Base-by-base conservation (phyloP, 1,140 invertebrate genomes). In the Neotoxoptera formosana region DNA sequence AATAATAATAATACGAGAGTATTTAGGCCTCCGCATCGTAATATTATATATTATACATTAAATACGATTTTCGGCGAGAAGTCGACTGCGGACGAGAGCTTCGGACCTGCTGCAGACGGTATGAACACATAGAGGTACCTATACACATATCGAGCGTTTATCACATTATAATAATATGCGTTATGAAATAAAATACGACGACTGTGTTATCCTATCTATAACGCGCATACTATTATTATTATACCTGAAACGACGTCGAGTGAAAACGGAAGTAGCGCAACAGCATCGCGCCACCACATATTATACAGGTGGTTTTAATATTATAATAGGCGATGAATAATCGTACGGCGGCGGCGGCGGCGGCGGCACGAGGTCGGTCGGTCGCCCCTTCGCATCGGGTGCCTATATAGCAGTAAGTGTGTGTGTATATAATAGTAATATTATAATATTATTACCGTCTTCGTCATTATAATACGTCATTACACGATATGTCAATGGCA, bases 201-300 rank as follows among this genome's bases (percentile, higher is more conserved):
- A n/a, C 60, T n/a, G 21, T 20, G 60, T 2, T 2, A 30, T 67
- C 30, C 30, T 17, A 34, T 76, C 41, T 17, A 67, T 67, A 76
- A 76, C 60, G 51, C 51, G 7, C 41, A 41, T n/a, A n/a, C n/a
- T n/a, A n/a, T 41, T 53, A 53, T 53, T n/a, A 36, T 9, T 36
- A 36, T 36, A 1, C n/a, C 34, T 8, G 0, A 17, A 83, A 81
- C 76, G 53, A 36, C 51, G 51, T 36, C 51, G 11, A 90, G 56
- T 90, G 89, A 90, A 90, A 90, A 90, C 89, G 36, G 89, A 90
- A 90, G 53, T 56, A 90, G 51, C 48, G 11, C 89, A 90, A 90
- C 36, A 83, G 36, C n/a, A 36, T 34, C 76, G 76, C 76, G 76
- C 76, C 34, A 4, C 30, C 17, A n/a, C n/a, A 76, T 48, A 41